phyloP scores from a whole-genome alignment of 2,888 invertebrate genomes.

The Agrilus mali region DNA sequence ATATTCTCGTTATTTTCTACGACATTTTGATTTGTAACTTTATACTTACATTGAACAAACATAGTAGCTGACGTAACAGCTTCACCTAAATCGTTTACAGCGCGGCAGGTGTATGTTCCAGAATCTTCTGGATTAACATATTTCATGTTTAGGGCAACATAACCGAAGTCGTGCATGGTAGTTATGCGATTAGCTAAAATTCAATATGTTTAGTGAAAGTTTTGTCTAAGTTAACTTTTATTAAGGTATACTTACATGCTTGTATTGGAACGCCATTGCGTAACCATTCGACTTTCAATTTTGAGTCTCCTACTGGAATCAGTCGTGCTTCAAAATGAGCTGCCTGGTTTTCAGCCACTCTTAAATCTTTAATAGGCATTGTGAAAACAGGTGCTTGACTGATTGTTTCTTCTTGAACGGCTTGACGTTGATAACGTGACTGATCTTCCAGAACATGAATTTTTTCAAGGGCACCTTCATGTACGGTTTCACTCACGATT shows the following conservation, averaged over 20 bases:
- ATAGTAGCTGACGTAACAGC: constrained; percentile 90
- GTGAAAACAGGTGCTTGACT: constrained; percentile 89
- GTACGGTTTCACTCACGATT: constrained; percentile 77
- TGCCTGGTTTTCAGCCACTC: constrained; percentile 80
- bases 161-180: constrained; percentile 96
- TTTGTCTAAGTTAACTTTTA: not conserved
- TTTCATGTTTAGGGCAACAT: constrained; percentile 89
- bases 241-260: constrained; percentile 52
- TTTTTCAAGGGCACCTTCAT: constrained; percentile 71
- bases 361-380: constrained; percentile 75
- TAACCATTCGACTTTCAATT: constrained; percentile 86
- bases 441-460: constrained; percentile 73
- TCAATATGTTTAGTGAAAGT: not conserved
- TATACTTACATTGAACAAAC: constrained; percentile 66
- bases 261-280: constrained; percentile 83
- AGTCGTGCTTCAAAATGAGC: constrained; percentile 89
- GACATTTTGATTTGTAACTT: not conserved
- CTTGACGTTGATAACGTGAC: constrained; percentile 59
- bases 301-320: constrained; percentile 88
- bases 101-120: constrained; percentile 91
- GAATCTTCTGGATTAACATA: constrained; percentile 93
- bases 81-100: constrained; percentile 85
- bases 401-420: constrained; percentile 62
- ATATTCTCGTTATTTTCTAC: not conserved
- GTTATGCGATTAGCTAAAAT: constrained; percentile 70